Percentiles rank a stretch among this genome's conserved stretches.
Conservation (phyloP, 1,140 invertebrate genomes). For the Phymastichus coffea region DNA sequence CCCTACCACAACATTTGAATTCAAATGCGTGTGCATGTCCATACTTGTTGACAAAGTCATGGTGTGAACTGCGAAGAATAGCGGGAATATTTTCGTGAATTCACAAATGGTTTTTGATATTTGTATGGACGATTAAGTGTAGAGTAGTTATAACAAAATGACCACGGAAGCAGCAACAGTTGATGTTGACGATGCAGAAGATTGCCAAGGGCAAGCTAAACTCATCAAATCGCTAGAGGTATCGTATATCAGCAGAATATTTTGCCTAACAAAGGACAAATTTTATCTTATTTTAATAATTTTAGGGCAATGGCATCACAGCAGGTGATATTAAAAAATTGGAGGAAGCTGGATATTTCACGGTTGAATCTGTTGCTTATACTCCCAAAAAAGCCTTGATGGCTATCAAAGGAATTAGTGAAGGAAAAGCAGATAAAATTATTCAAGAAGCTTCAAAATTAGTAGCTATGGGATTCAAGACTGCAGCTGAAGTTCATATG, state of each 20-base stretch:
- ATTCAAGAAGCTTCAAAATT: slow-evolving; percentile 87
- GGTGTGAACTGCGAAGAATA: too few species aligned
- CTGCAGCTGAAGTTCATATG: slow-evolving; percentile 93
- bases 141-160: too few species aligned
- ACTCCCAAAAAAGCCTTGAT: slow-evolving; percentile 89
- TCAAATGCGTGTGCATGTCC: too few species aligned
- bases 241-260: background rate
- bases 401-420: slow-evolving; percentile 94
- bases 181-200: slow-evolving; percentile 41
- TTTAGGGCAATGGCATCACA: slow-evolving; percentile 83
- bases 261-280: background rate
- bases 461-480: slow-evolving; percentile 97
- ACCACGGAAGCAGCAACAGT: slow-evolving; percentile 34
- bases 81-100: too few species aligned
- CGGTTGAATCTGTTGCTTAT: slow-evolving; percentile 94
- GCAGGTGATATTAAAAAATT: slow-evolving; percentile 91
- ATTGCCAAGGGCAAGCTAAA: slow-evolving; percentile 43
- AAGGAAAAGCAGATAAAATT: slow-evolving; percentile 97
- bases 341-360: slow-evolving; percentile 89
- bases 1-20: too few species aligned
- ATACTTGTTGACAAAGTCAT: too few species aligned
- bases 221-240: slow-evolving; percentile 47
- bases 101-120: too few species aligned
- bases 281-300: slow-evolving; percentile 18
- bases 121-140: too few species aligned